phyloP scores from a whole-genome alignment of 2,113 vertebrate genomes.

The Spermophilus dauricus region DNA sequence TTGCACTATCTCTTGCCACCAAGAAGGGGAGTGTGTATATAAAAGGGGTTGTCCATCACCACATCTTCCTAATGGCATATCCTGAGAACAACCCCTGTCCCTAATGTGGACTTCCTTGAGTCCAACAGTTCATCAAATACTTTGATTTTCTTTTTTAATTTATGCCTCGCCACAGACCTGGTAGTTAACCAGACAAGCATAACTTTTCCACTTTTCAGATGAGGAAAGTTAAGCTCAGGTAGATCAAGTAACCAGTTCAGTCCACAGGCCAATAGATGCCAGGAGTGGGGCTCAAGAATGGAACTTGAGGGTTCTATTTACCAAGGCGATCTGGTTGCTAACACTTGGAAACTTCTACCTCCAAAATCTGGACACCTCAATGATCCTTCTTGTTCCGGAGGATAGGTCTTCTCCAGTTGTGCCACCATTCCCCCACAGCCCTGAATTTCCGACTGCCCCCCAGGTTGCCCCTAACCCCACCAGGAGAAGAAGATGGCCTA shows the following conservation, averaged over 20 bases:
- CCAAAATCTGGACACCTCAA: background rate
- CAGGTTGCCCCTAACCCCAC: background rate
- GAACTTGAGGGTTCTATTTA: conserved; percentile 65
- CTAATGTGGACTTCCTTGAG: background rate
- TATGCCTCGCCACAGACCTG: background rate
- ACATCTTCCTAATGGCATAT: background rate
- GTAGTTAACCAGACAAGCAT: background rate
- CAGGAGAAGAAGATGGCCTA: conserved; percentile 25
- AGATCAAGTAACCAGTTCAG: background rate
- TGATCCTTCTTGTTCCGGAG: background rate
- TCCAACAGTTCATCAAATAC: background rate
- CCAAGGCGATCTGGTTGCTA: conserved; percentile 65
- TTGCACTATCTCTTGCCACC: background rate
- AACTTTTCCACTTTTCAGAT: background rate
- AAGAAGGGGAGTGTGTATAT: background rate
- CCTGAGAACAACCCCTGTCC: background rate
- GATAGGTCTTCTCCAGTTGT: background rate
- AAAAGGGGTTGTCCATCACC: background rate
- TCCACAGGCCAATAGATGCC: background rate
- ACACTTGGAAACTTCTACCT: conserved; percentile 29
- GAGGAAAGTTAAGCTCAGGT: background rate
- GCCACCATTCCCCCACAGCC: background rate
- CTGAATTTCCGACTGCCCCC: background rate
- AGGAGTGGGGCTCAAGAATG: background rate
- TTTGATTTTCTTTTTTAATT: conserved; percentile 1